Conservation (phyloP, 1,140 invertebrate species). For the Bactericera cockerelli region DNA sequence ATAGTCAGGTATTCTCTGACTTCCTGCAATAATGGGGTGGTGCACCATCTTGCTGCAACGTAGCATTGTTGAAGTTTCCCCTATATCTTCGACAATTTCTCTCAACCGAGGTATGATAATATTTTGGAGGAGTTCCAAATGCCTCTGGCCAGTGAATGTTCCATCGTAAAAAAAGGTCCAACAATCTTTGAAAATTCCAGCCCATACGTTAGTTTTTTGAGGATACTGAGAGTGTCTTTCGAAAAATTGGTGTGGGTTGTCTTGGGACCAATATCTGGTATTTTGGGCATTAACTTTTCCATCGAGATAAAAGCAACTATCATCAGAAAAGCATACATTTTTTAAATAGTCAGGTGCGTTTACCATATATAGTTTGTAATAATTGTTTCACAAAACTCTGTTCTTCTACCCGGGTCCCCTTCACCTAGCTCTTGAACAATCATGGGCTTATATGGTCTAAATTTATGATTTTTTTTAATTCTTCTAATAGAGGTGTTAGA, state of each 20-base stretch:
- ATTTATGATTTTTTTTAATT: not conserved
- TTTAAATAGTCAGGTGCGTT: not conserved
- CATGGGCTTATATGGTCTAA: not conserved
- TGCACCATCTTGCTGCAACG: constrained; percentile 23
- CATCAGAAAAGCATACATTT: not conserved
- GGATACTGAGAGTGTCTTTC: constrained; percentile 22
- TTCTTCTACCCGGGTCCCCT: not conserved
- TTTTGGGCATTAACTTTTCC: not conserved
- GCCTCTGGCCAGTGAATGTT: constrained; percentile 21
- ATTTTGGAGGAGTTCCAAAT: constrained; percentile 21
- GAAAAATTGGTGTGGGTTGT: not conserved
- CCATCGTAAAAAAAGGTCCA: constrained; percentile 25
- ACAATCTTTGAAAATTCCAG: constrained; percentile 26
- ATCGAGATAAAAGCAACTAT: not conserved
- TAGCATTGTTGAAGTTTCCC: not conserved
- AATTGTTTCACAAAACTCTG: not conserved
- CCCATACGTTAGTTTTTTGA: constrained; percentile 27
- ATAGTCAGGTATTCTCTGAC: constrained; percentile 16
- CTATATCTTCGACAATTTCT: no score
- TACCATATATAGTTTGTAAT: not conserved
- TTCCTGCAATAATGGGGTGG: constrained; percentile 21
- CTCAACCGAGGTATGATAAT: constrained; percentile 16
- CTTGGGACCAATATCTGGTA: not conserved
- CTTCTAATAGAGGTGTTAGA: not conserved
- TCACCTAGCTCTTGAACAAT: not conserved